Conservation (phyloP, 2,797 vertebrate genomes). For the Octomys mimax region DNA sequence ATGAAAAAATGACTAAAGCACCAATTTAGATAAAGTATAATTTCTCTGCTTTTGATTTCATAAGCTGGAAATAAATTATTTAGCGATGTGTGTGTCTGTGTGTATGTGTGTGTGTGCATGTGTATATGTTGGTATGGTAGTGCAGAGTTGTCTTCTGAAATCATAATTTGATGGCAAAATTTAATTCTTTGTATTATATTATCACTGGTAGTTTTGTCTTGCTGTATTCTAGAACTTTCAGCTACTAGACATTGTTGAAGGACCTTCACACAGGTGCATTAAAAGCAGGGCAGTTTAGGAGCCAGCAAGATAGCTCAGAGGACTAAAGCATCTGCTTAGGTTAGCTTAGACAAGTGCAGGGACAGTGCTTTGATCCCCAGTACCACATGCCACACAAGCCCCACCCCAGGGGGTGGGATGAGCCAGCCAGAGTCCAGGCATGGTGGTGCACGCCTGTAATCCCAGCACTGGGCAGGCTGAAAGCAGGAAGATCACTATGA, state of each 20-base stretch:
- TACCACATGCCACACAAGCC: too few relatives aligned
- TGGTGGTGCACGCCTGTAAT: too few relatives aligned
- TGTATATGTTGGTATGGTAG: too few relatives aligned
- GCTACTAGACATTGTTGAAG: not conserved
- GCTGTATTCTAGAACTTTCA: not conserved
- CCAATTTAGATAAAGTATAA: rapidly evolving
- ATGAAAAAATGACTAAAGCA: not conserved
- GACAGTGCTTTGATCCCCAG: too few relatives aligned
- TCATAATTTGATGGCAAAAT: not conserved
- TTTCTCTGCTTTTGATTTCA: not conserved
- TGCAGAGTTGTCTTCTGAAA: not conserved
- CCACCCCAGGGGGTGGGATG: too few relatives aligned
- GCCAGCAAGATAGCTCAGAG: too few relatives aligned
- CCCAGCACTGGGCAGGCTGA: too few relatives aligned
- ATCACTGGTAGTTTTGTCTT: rapidly evolving
- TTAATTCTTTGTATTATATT: not conserved
- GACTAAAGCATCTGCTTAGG: too few relatives aligned
- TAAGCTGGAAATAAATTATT: not conserved
- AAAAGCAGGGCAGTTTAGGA: not conserved
- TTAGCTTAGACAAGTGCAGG: too few relatives aligned
- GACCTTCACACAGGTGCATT: not conserved
- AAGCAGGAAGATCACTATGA: too few relatives aligned
- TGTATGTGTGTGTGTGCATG: not conserved
- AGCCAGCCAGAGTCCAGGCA: too few relatives aligned
- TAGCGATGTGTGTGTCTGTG: not conserved